These are phyloP conservation scores for Nemapogon koenigi DNA, from an alignment of 2,888 invertebrate genomes.

Conservation along the genomic window DNA sequence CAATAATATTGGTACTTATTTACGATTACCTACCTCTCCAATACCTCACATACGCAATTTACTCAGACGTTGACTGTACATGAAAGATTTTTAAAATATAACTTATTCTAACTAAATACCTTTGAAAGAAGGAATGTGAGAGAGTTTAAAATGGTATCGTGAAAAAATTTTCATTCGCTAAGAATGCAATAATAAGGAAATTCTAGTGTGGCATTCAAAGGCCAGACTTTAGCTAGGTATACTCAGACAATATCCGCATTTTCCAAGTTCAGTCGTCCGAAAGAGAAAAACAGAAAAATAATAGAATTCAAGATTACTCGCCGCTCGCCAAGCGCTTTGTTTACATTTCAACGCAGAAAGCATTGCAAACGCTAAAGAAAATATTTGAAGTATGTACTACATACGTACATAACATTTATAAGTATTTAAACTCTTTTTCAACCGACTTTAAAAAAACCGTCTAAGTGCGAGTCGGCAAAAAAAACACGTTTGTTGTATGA, in stretches of 20 bases:
- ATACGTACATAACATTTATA: not conserved
- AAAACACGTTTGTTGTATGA: too few relatives aligned
- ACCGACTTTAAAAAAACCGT: not conserved
- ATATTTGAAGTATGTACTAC: conserved; percentile 17
- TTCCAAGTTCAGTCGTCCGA: conserved; percentile 16
- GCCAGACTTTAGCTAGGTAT: conserved; percentile 6
- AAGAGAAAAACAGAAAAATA: conserved; percentile 23
- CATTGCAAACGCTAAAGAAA: conserved; percentile 27
- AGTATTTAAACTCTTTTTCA: not conserved
- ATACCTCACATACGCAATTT: too few relatives aligned
- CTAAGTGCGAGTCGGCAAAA: too few relatives aligned
- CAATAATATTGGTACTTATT: too few relatives aligned
- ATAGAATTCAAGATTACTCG: conserved; percentile 24
- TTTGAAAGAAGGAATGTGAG: too few relatives aligned
- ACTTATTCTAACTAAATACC: too few relatives aligned
- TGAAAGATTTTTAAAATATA: too few relatives aligned
- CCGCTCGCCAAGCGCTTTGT: conserved; percentile 17
- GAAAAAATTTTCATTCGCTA: too few relatives aligned
- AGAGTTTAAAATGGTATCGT: too few relatives aligned
- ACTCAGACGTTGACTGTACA: too few relatives aligned
- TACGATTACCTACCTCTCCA: too few relatives aligned
- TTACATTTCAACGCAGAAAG: conserved; percentile 19
- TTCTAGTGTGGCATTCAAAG: conserved; percentile 4
- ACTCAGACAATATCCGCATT: conserved; percentile 29
- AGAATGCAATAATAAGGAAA: conserved; percentile 1